Conservation (phyloP, 2,888 invertebrate species). For the Hylaea fasciaria region DNA sequence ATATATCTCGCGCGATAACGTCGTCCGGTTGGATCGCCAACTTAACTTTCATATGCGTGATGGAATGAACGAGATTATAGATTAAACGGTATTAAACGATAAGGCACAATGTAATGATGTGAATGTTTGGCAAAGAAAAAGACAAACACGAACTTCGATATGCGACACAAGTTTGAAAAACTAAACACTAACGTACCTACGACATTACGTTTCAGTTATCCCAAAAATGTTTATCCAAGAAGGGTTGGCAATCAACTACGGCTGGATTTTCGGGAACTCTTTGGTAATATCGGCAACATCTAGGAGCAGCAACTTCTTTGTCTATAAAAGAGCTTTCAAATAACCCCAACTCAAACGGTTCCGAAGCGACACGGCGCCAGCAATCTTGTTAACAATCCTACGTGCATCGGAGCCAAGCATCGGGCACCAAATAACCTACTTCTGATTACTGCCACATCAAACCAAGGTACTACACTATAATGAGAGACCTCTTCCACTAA, state of each 20-base stretch:
- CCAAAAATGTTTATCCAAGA: too few relatives aligned
- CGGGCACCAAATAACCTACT: constrained; percentile 29
- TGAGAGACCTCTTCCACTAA: constrained; percentile 32
- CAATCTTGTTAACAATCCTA: constrained; percentile 23
- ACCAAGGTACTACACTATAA: constrained; percentile 39
- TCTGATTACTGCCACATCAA: constrained; percentile 40
- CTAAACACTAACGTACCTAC: too few relatives aligned
- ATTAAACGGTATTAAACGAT: too few relatives aligned
- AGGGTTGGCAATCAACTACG: too few relatives aligned
- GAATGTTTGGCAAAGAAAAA: too few relatives aligned
- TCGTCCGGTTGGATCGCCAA: constrained; percentile 35
- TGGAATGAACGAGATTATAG: constrained; percentile 44
- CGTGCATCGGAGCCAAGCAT: constrained; percentile 16
- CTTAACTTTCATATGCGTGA: constrained; percentile 50
- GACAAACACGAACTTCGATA: too few relatives aligned
- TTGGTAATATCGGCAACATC: too few relatives aligned
- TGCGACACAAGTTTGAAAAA: too few relatives aligned
- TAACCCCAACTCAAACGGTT: constrained; percentile 6
- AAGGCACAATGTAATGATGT: too few relatives aligned
- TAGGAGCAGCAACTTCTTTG: neutral
- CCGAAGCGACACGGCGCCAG: neutral
- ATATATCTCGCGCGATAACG: constrained; percentile 58
- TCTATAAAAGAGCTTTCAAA: neutral
- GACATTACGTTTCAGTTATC: too few relatives aligned
- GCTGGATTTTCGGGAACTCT: too few relatives aligned